Conservation (phyloP, 2,888 invertebrate species). For the Agonopterix heracliana region DNA sequence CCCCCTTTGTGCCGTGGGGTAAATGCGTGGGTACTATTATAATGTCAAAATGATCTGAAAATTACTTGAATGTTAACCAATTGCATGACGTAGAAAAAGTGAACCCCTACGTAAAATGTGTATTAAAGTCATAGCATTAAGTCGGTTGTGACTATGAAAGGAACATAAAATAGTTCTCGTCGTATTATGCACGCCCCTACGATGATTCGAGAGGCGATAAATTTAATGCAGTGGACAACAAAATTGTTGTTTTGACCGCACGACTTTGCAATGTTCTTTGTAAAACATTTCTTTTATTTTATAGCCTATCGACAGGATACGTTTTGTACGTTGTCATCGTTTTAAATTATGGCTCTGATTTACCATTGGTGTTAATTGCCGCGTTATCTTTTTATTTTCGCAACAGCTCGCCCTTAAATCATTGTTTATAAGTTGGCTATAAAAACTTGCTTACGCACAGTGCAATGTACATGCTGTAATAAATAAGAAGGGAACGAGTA, state of each 20-base stretch:
- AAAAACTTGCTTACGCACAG: background rate
- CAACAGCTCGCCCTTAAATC: constrained; percentile 4
- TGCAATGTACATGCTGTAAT: background rate
- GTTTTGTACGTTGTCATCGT: constrained; percentile 37
- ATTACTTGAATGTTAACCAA: constrained; percentile 7
- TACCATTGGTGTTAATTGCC: constrained; percentile 12
- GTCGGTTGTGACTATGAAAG: constrained; percentile 46
- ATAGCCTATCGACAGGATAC: constrained; percentile 45
- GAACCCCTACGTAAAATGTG: constrained; percentile 12
- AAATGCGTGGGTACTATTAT: background rate
- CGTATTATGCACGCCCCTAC: constrained; percentile 70
- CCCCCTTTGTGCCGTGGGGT: background rate
- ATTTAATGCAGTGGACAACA: constrained; percentile 68
- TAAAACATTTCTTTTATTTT: constrained; percentile 46
- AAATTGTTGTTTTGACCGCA: constrained; percentile 72
- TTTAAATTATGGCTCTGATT: constrained; percentile 14
- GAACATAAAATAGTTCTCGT: constrained; percentile 63
- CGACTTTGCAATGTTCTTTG: constrained; percentile 46
- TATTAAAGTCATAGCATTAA: constrained; percentile 41
- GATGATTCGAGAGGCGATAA: constrained; percentile 68
- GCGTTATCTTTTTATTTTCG: constrained; percentile 8
- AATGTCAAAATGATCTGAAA: constrained; percentile 2
- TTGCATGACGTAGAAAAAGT: constrained; percentile 6
- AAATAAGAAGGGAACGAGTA: background rate
- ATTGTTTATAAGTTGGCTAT: constrained; percentile 2